Evolutionary conservation across 2,888 invertebrate genomes (phyloP), one percentile per base, ranked within the genome.

Genomic region (Drosophila melanosoma): DNA sequence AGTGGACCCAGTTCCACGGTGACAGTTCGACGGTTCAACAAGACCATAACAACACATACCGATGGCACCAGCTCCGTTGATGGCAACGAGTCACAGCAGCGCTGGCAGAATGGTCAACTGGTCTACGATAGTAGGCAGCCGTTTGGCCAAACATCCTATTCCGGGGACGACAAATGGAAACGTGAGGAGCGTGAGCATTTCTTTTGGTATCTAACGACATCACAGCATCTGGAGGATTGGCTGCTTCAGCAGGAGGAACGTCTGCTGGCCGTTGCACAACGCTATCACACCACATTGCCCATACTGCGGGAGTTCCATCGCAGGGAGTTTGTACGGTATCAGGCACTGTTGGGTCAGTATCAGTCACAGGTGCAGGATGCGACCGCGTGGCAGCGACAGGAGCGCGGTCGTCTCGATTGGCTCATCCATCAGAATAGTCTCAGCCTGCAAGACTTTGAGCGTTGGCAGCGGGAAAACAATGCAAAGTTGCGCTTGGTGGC

Each of bases 241-340:
- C 92, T 93, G 62, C 83, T 79, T 5, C 89, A 92, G 69, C 91
- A 93, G 35, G 92, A 93, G 58, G 92, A 92, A 48, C 91, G 92
- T 7, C 68, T 93, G 1, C 36, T 87, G 33, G 90, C 76, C 3
- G 81, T 93, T 17, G 92, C 90, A 0, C 76, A 87, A 20, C 90
- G 91, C 20, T 91, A 90, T 40, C 86, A 91, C 8, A 90, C 82
- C 3, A 86, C 82, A 0, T 23, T 92, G 35, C 89, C 92, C 23
- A 76, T 77, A 7, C 87, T 93, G 8, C 82, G 90, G 20, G 91
- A 91, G 52, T 93, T 91, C 89, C 93, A 93, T 71, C 89, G 91
- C 3, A 82, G 82, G 0, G 93, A 93, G 59, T 52, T 92, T 33
- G 81, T 90, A 3, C 89, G 91, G n/a, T 93, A 90, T 67, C 82